A percentile compares a stretch with the other conserved stretches of the same genome.
These are phyloP conservation scores for Lithobates sylvaticus DNA, from an alignment of 2,797 vertebrate species.

Conservation along the genomic window DNA sequence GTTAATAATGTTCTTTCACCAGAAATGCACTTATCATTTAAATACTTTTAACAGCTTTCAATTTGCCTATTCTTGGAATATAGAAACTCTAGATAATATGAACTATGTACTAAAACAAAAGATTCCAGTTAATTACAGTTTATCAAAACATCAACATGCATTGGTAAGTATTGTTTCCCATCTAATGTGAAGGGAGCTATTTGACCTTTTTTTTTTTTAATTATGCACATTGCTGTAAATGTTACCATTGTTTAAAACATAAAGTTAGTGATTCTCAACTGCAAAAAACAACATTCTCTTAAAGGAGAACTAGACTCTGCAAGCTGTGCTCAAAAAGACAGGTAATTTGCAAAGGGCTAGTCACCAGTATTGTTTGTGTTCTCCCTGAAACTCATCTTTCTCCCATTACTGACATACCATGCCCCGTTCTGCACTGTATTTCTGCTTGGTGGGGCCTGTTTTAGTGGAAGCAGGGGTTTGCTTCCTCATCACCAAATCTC, in stretches of 20 bases:
- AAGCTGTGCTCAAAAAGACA: too few species aligned
- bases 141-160: not conserved
- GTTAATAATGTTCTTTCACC: slow-evolving; percentile 11
- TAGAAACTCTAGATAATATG: slow-evolving; percentile 19
- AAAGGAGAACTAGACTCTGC: too few species aligned
- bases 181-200: slow-evolving; percentile 11
- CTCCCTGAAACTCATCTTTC: too few species aligned
- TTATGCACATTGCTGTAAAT: not conserved
- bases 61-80: slow-evolving; percentile 12
- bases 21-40: not conserved
- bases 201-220: slow-evolving; percentile 3
- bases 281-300: not conserved
- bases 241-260: not conserved
- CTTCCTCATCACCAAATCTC: too few species aligned
- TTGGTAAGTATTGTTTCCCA: slow-evolving; percentile 10
- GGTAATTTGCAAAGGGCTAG: too few species aligned
- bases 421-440: too few species aligned
- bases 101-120: slow-evolving; percentile 17
- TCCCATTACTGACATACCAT: too few species aligned
- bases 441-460: too few species aligned
- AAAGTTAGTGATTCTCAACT: not conserved
- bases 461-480: too few species aligned
- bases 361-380: too few species aligned
- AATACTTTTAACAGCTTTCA: slow-evolving; percentile 8
- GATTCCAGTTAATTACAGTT: slow-evolving; percentile 32